Evolutionary conservation across 1,140 invertebrate species (phyloP).

Genomic region (Drosophila punjabiensis): DNA sequence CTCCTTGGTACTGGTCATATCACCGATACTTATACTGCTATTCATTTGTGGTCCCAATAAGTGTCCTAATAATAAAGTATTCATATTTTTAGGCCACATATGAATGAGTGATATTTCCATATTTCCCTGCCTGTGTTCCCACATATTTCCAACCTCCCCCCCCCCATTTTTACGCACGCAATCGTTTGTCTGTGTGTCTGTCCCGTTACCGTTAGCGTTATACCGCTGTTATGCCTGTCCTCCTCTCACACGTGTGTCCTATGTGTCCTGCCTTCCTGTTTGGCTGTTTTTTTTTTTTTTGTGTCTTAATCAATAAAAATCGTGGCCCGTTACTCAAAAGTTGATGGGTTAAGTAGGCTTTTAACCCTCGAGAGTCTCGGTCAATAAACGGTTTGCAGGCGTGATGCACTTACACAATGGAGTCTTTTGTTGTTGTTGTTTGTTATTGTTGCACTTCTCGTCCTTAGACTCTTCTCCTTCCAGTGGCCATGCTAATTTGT

Average conservation of each 20-base stretch:
- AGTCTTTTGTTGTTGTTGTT: slow-evolving; percentile 23
- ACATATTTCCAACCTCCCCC: not conserved
- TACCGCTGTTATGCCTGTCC: slow-evolving; percentile 36
- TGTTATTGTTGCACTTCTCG: slow-evolving; percentile 14
- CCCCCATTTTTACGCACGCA: slow-evolving; percentile 47
- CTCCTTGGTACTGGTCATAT: not conserved
- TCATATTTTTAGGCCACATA: slow-evolving; percentile 24
- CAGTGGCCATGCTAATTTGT: slow-evolving; percentile 16
- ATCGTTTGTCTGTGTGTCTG: slow-evolving; percentile 58
- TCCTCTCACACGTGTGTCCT: slow-evolving; percentile 17
- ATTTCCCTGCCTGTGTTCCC: not conserved
- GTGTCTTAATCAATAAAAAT: slow-evolving; percentile 52
- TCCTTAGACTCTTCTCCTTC: slow-evolving; percentile 16
- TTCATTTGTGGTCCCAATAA: slow-evolving; percentile 13
- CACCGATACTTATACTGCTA: not conserved
- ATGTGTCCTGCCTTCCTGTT: slow-evolving; percentile 13
- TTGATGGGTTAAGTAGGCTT: slow-evolving; percentile 40
- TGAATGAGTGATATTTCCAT: not conserved
- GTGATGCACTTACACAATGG: slow-evolving; percentile 49
- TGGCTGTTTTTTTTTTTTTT: slow-evolving; percentile 1
- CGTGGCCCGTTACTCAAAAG: slow-evolving; percentile 20
- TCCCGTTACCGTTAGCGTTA: slow-evolving; percentile 24
- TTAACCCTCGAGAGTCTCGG: slow-evolving; percentile 10
- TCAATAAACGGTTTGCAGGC: slow-evolving; percentile 31
- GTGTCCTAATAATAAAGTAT: slow-evolving; percentile 22